Percentiles rank a stretch among this genome's conserved stretches.
Evolutionary conservation across 1,140 invertebrate genomes (phyloP).

Genomic region (Sinonovacula constricta): DNA sequence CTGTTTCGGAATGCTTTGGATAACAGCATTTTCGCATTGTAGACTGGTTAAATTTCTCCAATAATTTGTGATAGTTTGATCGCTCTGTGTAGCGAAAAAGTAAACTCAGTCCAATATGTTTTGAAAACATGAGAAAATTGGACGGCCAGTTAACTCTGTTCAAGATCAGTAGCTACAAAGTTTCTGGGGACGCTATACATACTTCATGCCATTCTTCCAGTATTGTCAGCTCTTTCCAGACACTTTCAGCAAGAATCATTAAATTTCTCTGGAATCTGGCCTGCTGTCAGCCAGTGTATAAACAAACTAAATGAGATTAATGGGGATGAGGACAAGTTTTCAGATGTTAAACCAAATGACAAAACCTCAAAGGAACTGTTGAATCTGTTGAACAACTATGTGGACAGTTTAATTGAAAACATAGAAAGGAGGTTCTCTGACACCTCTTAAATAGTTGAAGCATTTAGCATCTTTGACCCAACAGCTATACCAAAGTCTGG

Average conservation of each 20-base stretch:
- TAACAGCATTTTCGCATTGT: too few relatives aligned
- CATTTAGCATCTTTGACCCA: conserved; percentile 31
- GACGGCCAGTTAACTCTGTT: too few relatives aligned
- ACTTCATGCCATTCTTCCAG: conserved; percentile 9
- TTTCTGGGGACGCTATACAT: conserved; percentile 39
- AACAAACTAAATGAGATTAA: conserved; percentile 12
- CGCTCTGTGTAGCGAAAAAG: too few relatives aligned
- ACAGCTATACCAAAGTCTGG: background rate
- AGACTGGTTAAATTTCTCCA: too few relatives aligned
- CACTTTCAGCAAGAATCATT: conserved; percentile 17
- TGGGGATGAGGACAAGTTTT: background rate
- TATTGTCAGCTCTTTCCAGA: conserved; percentile 12
- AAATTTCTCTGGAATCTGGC: conserved; percentile 7
- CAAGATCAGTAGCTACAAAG: too few relatives aligned
- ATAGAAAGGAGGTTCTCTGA: conserved; percentile 12
- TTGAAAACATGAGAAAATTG: too few relatives aligned
- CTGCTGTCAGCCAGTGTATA: background rate
- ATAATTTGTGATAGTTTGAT: too few relatives aligned
- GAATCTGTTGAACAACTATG: background rate
- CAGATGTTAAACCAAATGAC: conserved; percentile 6
- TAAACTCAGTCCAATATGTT: too few relatives aligned
- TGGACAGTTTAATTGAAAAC: conserved; percentile 18
- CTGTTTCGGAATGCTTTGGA: too few relatives aligned
- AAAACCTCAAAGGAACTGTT: conserved; percentile 6
- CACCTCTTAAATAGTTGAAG: background rate